Conservation (phyloP, 2,888 invertebrate species). For the Parnassius orleans region DNA sequence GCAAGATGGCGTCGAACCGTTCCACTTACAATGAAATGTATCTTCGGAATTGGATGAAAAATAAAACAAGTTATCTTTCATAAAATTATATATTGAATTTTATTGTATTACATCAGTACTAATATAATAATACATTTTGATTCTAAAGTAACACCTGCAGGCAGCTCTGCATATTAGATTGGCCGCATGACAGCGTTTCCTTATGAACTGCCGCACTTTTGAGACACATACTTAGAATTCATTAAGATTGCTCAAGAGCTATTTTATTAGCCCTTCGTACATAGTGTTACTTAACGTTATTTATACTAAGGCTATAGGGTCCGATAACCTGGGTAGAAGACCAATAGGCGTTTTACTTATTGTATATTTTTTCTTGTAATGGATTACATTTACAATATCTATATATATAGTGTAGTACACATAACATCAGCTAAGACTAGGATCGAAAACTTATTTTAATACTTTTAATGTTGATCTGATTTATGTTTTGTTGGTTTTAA, state of each 20-base stretch:
- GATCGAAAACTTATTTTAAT: constrained; percentile 16
- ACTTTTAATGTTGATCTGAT: constrained; percentile 3
- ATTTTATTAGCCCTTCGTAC: background rate
- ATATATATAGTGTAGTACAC: constrained; percentile 8
- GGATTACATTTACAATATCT: constrained; percentile 11
- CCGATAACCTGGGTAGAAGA: background rate
- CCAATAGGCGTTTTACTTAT: background rate
- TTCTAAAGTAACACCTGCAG: constrained; percentile 39
- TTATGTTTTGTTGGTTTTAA: constrained; percentile 13
- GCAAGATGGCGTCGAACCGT: no score
- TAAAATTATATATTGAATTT: constrained; percentile 59
- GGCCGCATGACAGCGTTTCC: background rate
- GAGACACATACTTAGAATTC: constrained; percentile 9
- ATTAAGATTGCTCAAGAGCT: no score
- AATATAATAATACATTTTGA: constrained; percentile 47
- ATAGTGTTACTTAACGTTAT: background rate
- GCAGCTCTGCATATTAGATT: constrained; percentile 11
- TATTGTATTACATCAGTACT: constrained; percentile 41
- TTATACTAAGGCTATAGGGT: background rate
- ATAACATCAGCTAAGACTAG: constrained; percentile 18
- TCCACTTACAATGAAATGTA: no score
- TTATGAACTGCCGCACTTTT: constrained; percentile 1
- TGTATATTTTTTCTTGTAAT: background rate
- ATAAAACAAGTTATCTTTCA: constrained; percentile 44
- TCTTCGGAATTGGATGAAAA: constrained; percentile 20